Conservation (phyloP, 2,888 invertebrate genomes). For the Hipparchia semele region DNA sequence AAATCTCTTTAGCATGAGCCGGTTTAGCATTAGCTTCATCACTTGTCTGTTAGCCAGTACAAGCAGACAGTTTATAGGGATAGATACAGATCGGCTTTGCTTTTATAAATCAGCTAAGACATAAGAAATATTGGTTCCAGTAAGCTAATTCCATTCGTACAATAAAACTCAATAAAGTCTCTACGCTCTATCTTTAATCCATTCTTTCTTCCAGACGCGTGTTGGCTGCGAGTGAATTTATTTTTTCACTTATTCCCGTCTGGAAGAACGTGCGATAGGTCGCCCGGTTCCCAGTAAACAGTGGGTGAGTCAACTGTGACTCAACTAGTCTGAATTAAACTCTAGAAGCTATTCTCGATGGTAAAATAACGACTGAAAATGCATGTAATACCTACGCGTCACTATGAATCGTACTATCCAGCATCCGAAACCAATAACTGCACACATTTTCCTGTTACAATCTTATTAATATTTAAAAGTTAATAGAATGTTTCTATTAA, state of each 20-base stretch:
- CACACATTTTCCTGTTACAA: not conserved
- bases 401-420: not conserved
- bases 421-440: slow-evolving; percentile 4
- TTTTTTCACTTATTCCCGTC: slow-evolving; percentile 48
- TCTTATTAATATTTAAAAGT: not conserved
- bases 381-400: slow-evolving; percentile 2
- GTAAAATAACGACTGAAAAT: slow-evolving; percentile 35
- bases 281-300: slow-evolving; percentile 43
- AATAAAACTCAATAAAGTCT: slow-evolving; percentile 17
- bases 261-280: slow-evolving; percentile 45
- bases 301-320: slow-evolving; percentile 48
- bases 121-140: slow-evolving; percentile 2
- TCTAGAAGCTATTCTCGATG: slow-evolving; percentile 38
- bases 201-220: slow-evolving; percentile 36
- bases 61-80: no score
- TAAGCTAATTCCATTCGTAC: slow-evolving; percentile 14
- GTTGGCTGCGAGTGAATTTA: slow-evolving; percentile 44
- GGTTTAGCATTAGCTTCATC: no score
- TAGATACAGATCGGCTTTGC: not conserved
- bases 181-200: slow-evolving; percentile 19
- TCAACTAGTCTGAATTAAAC: slow-evolving; percentile 57
- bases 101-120: not conserved
- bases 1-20: no score
- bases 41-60: no score
- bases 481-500: not conserved